Base-by-base conservation (phyloP, 2,113 vertebrate genomes). In the Puffinus mauretanicus region DNA sequence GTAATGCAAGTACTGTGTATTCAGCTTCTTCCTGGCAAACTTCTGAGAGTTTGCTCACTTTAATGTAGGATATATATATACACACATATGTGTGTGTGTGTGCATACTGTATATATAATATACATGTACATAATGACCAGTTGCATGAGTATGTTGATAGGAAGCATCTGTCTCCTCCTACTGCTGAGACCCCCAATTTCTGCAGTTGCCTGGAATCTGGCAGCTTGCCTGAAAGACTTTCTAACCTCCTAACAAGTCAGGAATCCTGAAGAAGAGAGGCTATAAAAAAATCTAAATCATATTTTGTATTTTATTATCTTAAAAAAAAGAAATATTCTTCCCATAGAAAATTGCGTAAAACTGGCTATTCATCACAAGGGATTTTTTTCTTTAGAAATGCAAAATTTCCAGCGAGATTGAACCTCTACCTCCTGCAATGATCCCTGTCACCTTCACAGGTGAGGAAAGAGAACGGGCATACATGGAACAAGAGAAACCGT, bases 61-160 rank as follows among this genome's bases (percentile, higher is more conserved):
- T 42, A 76, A 29, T 17, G 34, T 40, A 72, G 44, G 29, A 65
- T 61, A 71, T 32, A 67, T 2, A 66, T 2, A 58, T 25, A 65
- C 7, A 30, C 5, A 16, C 1, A 4, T 0, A 6, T 6, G 3
- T 5, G 0, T 25, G 4, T 84, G 10, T 62, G 49, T 32, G 24
- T 57, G 13, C 29, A 36, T 57, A 52, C 16, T 62, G 10, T 55
- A 70, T 66, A 44, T 30, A 32, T 11, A 54, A 18, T 13, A 64
- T 22, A 57, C 4, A 27, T 1, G 2, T 36, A 70, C 51, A 70
- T 17, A 78, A 55, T 54, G 24, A 66, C 16, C 13, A 57, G 18
- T 16, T 38, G 16, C 36, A 27, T 49, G 27, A 57, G 16, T n/a
- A 32, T 1, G 5, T 7, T 62, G 6, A 62, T 46, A 16, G 49